Percentiles rank a stretch among this genome's conserved stretches.
phyloP scores from a whole-genome alignment of 2,888 invertebrate species.

The Cyclophora punctaria region DNA sequence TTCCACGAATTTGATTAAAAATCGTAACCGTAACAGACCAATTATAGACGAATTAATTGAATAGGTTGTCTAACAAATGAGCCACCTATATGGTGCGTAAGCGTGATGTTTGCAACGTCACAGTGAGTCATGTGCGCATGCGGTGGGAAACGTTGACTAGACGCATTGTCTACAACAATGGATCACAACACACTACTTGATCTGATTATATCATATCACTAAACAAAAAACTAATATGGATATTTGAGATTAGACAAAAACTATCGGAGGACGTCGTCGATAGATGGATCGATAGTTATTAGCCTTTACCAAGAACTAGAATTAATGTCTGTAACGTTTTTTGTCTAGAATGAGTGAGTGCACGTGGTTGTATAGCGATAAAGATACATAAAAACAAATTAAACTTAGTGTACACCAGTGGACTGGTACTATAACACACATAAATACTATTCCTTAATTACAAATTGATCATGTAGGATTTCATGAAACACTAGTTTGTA shows the following conservation, averaged over 20 bases:
- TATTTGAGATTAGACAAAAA: conserved; percentile 32
- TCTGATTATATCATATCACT: conserved; percentile 60
- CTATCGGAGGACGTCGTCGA: conserved; percentile 7
- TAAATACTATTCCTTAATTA: too few species aligned
- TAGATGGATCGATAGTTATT: conserved; percentile 7
- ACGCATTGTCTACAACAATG: conserved; percentile 69
- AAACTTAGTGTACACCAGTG: too few species aligned
- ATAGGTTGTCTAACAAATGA: conserved; percentile 34
- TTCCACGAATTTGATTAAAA: conserved; percentile 2
- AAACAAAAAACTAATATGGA: conserved; percentile 47
- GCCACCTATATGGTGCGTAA: conserved; percentile 44
- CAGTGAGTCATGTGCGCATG: conserved; percentile 54
- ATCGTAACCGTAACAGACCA: conserved; percentile 16
- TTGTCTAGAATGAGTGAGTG: too few species aligned
- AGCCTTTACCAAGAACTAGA: conserved; percentile 7
- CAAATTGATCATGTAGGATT: too few species aligned
- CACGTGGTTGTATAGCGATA: too few species aligned
- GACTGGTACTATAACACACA: too few species aligned
- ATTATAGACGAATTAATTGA: conserved; percentile 29
- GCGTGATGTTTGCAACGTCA: conserved; percentile 49
- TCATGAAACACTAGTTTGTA: too few species aligned
- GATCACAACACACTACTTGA: conserved; percentile 53
- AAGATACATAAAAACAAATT: too few species aligned
- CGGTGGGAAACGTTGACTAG: conserved; percentile 60
- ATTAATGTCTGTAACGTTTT: background rate